Conservation (phyloP, 2,113 vertebrate genomes). For the Lethenteron reissneri region DNA sequence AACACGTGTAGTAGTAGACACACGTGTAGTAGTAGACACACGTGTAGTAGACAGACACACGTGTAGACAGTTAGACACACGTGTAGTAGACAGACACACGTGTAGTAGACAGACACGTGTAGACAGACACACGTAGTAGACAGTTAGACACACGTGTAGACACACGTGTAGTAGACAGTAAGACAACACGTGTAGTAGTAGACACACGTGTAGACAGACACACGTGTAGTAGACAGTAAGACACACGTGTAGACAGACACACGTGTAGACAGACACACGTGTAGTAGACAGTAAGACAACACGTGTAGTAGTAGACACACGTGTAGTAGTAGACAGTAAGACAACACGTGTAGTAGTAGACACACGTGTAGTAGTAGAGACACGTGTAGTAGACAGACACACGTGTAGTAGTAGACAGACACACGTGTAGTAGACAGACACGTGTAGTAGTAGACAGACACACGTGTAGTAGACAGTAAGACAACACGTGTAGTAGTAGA, state of each 20-base stretch:
- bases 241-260: background rate
- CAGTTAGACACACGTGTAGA: background rate
- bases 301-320: too few relatives aligned
- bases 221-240: background rate
- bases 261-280: background rate
- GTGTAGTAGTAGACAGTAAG: too few relatives aligned
- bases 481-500: too few relatives aligned
- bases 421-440: background rate
- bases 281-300: too few relatives aligned
- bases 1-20: too few relatives aligned
- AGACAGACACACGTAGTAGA: background rate
- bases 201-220: background rate
- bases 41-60: background rate
- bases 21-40: too few relatives aligned
- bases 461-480: too few relatives aligned
- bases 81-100: background rate
- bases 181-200: too few relatives aligned
- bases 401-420: background rate
- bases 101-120: background rate
- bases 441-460: too few relatives aligned
- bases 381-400: background rate
- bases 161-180: background rate
- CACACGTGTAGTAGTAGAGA: background rate
- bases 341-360: too few relatives aligned
- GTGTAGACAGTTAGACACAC: background rate